Conservation (phyloP, 2,113 vertebrate species). For the Pseudopipra pipra region DNA sequence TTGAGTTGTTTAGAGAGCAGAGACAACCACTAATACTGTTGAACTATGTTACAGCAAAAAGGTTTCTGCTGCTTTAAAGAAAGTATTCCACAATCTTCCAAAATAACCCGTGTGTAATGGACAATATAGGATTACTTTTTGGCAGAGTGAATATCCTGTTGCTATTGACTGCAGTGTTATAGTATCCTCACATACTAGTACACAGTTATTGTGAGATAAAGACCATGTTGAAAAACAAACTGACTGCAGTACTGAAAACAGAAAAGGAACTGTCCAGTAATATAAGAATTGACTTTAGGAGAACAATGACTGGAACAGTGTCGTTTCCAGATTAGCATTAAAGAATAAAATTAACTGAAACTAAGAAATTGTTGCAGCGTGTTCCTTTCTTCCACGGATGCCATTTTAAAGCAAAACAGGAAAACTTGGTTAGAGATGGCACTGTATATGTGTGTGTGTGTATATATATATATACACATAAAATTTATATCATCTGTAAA, state of each 20-base stretch:
- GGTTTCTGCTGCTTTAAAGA: conserved; percentile 16
- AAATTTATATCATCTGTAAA: neutral
- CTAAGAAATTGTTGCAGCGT: neutral
- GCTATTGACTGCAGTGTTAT: conserved; percentile 40
- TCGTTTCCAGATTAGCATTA: neutral
- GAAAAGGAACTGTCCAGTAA: neutral
- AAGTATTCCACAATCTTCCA: neutral
- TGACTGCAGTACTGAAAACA: conserved; percentile 21
- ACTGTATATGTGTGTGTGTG: neutral
- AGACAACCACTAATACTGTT: neutral
- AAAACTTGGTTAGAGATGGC: neutral
- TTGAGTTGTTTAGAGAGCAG: neutral
- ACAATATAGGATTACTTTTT: conserved; percentile 51
- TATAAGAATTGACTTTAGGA: conserved; percentile 15
- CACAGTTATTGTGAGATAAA: conserved; percentile 44
- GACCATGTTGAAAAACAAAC: conserved; percentile 30
- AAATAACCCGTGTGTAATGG: conserved; percentile 36
- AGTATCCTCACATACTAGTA: conserved; percentile 13
- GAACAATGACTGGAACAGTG: neutral
- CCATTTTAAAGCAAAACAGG: neutral
- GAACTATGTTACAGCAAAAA: neutral
- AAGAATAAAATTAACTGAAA: conserved; percentile 1
- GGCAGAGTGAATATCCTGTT: conserved; percentile 35
- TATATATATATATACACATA: too few species aligned
- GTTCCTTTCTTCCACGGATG: neutral